These are phyloP conservation scores for Mastomys coucha DNA, from an alignment of 2,113 vertebrate species.

Conservation along the genomic window DNA sequence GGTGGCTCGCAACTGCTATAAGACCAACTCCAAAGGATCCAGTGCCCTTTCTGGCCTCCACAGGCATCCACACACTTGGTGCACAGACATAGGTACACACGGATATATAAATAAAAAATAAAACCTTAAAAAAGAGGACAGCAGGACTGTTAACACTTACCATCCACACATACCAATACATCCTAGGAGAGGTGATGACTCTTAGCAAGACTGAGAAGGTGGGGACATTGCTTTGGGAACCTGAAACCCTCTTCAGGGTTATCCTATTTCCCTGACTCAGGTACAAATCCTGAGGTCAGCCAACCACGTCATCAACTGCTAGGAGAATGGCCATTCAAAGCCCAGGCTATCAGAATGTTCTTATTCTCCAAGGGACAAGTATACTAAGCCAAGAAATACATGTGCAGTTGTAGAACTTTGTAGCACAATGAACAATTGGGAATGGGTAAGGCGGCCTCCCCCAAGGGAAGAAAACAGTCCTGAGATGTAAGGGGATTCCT, in stretches of 20 bases:
- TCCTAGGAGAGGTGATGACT: not conserved
- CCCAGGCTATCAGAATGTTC: not conserved
- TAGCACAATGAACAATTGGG: not conserved
- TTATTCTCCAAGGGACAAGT: not conserved
- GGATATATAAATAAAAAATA: no score
- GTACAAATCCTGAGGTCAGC: not conserved
- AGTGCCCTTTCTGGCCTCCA: not conserved
- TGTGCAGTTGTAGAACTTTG: conserved; percentile 12
- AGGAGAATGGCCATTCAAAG: not conserved
- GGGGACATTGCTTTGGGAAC: not conserved
- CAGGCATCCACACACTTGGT: not conserved
- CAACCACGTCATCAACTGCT: not conserved
- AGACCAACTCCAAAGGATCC: not conserved
- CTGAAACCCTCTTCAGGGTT: not conserved
- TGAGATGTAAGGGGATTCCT: not conserved
- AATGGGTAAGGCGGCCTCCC: not conserved
- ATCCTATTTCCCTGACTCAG: not conserved
- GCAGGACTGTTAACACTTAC: not conserved
- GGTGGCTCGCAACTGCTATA: not conserved
- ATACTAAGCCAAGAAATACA: not conserved
- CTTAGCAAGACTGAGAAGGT: not conserved
- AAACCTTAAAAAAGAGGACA: not conserved
- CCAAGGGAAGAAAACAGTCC: not conserved
- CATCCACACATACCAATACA: not conserved
- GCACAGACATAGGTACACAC: no score